A percentile compares a stretch with the other conserved stretches of the same genome.
Conservation (phyloP, 2,797 vertebrate species). For the Falco rusticolus region DNA sequence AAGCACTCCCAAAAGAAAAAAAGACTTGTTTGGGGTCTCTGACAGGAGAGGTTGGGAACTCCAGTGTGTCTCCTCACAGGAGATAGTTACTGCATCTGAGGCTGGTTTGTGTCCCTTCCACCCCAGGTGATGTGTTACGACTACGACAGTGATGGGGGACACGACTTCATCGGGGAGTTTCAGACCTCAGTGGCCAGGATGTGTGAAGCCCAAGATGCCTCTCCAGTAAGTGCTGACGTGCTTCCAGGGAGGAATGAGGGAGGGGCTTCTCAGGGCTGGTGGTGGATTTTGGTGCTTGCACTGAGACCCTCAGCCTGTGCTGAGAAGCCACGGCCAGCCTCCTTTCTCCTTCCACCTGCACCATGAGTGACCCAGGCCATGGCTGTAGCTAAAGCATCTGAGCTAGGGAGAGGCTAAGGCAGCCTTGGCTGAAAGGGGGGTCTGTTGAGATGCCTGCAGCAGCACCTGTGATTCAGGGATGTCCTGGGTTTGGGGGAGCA, state of each 20-base stretch:
- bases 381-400: background rate
- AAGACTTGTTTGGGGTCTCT: background rate
- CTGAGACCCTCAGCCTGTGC: background rate
- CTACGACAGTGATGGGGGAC: constrained; percentile 95
- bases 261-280: background rate
- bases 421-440: background rate
- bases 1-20: background rate
- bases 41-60: background rate
- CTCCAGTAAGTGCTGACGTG: constrained; percentile 78
- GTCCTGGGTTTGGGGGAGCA: background rate
- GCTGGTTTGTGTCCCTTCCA: background rate
- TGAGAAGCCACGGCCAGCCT: background rate
- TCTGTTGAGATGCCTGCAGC: background rate
- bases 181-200: constrained; percentile 90
- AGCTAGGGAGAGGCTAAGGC: background rate
- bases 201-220: constrained; percentile 87
- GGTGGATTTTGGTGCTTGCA: background rate
- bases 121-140: constrained; percentile 91
- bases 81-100: background rate
- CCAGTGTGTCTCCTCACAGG: background rate
- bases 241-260: background rate
- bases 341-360: background rate
- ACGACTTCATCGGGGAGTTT: constrained; percentile 97
- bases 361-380: background rate
- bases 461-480: background rate